Evolutionary conservation across 92 coral and sea anemone species (phyloP), one percentile per base, ranked within the genome.

Genomic region (Micromussa lordhowensis): DNA sequence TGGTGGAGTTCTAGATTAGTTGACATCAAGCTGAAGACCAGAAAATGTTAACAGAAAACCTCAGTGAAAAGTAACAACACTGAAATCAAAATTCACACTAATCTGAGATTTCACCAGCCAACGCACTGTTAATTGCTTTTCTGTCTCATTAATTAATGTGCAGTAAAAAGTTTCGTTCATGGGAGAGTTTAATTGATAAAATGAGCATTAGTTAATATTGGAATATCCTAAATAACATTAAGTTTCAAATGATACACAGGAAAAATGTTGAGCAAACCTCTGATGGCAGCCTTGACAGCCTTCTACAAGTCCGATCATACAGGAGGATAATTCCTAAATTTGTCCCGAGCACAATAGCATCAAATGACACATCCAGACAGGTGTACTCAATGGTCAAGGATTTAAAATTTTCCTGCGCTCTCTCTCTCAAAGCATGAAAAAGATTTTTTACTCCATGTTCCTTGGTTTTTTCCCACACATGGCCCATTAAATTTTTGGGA

Each of bases 311-410:
- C 24, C 96, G 93, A 79, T 95, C 97, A 86, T 85, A 97, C 55
- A 95, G 81, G 85, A 94, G 96, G 15, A 94, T 85, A 78, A 94
- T 88, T 49, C 99, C 99, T 59, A 97, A 77, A 82, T 90, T 97
- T 63, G 95, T 92, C 12, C 99, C 99, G 17, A 97, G 75, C 29
- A 95, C 97, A 24, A 97, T 85, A 10, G 91, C 98, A 86, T 94
- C 90, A 83, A 93, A 91, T 0, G 99, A 95, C 3, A 90, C 96
- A 89, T 97, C 99, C 80, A 97, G 64, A 64, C 98, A 94, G 18
- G 98, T 95, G 84, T 95, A 97, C 1, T 88, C 91, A 75, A 97
- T 88, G 28, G 89, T 83, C 31, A 92, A 44, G 34, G 90, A 77
- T 49, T 90, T 91, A 16, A 90, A 73, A 80, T 93, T 95, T n/a